phyloP scores from a whole-genome alignment of 1,140 invertebrate species.

The Eumeta japonica region DNA sequence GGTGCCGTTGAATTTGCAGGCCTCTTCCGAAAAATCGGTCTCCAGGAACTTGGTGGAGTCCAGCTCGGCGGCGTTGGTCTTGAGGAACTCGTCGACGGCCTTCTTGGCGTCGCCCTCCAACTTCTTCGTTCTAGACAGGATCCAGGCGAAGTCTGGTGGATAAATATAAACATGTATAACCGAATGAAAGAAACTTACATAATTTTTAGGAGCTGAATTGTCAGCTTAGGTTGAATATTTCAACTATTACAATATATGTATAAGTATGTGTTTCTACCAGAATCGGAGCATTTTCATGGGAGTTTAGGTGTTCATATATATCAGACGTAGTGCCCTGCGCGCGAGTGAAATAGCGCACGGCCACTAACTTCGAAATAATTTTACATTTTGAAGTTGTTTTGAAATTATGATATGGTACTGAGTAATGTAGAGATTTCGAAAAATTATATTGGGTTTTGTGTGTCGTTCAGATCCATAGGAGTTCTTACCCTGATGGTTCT shows the following conservation, averaged over 20 bases:
- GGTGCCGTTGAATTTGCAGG: slow-evolving; percentile 29
- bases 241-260: not conserved
- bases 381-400: too few relatives aligned
- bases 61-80: slow-evolving; percentile 21
- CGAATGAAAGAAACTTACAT: slow-evolving; percentile 1
- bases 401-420: too few relatives aligned
- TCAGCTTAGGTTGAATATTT: too few relatives aligned
- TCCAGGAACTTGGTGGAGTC: slow-evolving; percentile 24
- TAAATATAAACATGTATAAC: not conserved
- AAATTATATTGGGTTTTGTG: too few relatives aligned
- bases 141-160: slow-evolving; percentile 27
- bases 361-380: too few relatives aligned
- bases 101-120: slow-evolving; percentile 23
- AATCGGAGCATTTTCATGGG: too few relatives aligned
- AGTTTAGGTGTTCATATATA: too few relatives aligned
- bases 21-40: slow-evolving; percentile 36
- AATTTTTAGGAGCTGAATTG: not conserved
- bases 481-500: slow-evolving; percentile 30
- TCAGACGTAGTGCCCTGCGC: too few relatives aligned
- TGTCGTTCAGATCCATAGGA: too few relatives aligned
- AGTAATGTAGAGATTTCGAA: too few relatives aligned
- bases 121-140: slow-evolving; percentile 25
- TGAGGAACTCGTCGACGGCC: slow-evolving; percentile 30
- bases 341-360: not conserved
- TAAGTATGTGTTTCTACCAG: too few relatives aligned